phyloP scores from a whole-genome alignment of 2,888 invertebrate genomes.

The Plagodis pulveraria region DNA sequence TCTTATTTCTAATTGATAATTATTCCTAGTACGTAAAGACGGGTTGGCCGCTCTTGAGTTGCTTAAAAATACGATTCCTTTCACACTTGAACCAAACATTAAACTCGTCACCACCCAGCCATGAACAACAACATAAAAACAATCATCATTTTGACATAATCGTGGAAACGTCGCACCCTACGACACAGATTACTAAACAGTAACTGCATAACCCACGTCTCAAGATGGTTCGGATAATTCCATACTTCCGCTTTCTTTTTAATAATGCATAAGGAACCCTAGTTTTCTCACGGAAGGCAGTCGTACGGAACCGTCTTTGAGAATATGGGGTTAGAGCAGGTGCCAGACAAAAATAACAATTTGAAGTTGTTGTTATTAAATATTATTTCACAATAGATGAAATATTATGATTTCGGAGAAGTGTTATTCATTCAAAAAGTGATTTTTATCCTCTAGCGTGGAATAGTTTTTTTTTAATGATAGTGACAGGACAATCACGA shows the following conservation, averaged over 20 bases:
- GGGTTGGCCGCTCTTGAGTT: too few species aligned
- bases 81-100: too few species aligned
- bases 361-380: too few species aligned
- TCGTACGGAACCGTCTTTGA: constrained; percentile 55
- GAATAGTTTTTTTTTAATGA: too few species aligned
- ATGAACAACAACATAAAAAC: neutral
- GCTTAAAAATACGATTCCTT: too few species aligned
- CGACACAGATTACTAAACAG: neutral
- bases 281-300: constrained; percentile 58
- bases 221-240: constrained; percentile 43
- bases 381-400: too few species aligned
- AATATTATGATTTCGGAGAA: too few species aligned
- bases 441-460: too few species aligned
- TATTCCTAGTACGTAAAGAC: too few species aligned
- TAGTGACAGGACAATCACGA: too few species aligned
- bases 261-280: constrained; percentile 41
- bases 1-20: too few species aligned
- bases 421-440: too few species aligned
- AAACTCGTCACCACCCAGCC: neutral
- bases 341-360: neutral
- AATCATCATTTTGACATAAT: constrained; percentile 6
- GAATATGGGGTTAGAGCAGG: constrained; percentile 32
- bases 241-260: constrained; percentile 45
- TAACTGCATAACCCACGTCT: constrained; percentile 1
- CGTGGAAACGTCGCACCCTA: constrained; percentile 5